Conservation (phyloP, 2,888 invertebrate genomes). For the Metellina segmentata region DNA sequence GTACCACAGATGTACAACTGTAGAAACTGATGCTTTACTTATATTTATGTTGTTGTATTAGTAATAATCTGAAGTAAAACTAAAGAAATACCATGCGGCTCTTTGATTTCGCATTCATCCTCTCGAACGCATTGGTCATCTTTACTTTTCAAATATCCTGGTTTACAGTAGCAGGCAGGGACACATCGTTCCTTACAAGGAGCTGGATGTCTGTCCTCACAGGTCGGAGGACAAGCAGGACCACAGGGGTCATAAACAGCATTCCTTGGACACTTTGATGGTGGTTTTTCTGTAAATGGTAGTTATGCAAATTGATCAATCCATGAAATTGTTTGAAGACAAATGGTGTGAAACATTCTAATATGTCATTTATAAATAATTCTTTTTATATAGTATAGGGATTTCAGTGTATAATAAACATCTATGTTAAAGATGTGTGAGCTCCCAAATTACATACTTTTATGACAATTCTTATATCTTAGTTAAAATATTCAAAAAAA, state of each 20-base stretch:
- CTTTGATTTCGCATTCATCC: conserved; percentile 3
- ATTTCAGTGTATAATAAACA: too few relatives aligned
- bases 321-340: too few relatives aligned
- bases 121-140: conserved; percentile 20
- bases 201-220: neutral
- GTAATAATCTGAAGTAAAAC: neutral
- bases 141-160: conserved; percentile 5
- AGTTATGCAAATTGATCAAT: too few relatives aligned
- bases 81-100: neutral
- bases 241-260: conserved; percentile 22
- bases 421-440: too few relatives aligned
- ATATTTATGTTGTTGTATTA: neutral
- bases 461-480: too few relatives aligned
- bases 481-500: too few relatives aligned
- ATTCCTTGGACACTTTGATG: conserved; percentile 13
- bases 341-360: too few relatives aligned
- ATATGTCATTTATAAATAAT: too few relatives aligned
- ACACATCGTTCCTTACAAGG: conserved; percentile 24
- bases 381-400: too few relatives aligned
- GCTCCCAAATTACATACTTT: too few relatives aligned
- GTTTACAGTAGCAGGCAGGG: conserved; percentile 41
- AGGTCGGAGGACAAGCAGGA: conserved; percentile 38
- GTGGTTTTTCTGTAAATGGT: neutral
- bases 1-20: neutral
- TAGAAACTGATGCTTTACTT: neutral